These are phyloP conservation scores for Pluvianellus socialis DNA, from an alignment of 2,113 vertebrate genomes.

Conservation along the genomic window DNA sequence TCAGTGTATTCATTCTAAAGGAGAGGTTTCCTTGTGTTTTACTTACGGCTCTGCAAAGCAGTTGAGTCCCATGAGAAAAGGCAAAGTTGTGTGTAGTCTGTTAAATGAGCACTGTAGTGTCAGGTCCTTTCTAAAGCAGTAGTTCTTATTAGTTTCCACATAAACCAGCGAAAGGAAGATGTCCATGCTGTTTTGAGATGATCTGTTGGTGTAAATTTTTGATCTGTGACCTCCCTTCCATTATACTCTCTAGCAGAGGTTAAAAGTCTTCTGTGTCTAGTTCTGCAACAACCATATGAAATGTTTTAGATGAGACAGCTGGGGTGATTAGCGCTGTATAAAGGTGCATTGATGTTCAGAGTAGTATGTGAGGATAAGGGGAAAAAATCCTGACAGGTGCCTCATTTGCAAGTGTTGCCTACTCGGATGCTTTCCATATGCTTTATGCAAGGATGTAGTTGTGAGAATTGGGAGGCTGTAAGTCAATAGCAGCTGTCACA, in stretches of 20 bases:
- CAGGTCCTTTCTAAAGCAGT: not conserved
- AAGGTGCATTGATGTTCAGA: constrained; percentile 7
- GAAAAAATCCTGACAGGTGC: not conserved
- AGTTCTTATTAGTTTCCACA: not conserved
- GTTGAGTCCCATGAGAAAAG: not conserved
- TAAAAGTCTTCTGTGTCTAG: not conserved
- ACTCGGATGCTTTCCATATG: constrained; percentile 5
- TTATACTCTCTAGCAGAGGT: not conserved
- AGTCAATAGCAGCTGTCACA: constrained; percentile 22
- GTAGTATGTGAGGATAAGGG: not conserved
- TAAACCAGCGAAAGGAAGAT: not conserved
- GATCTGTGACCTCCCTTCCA: not conserved
- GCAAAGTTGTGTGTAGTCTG: not conserved
- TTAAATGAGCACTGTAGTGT: not conserved
- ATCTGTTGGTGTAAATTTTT: not conserved
- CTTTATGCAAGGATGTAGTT: not conserved
- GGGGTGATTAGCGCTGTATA: not conserved
- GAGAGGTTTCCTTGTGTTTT: not conserved
- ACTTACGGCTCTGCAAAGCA: not conserved
- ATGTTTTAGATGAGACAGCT: not conserved
- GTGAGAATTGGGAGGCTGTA: not conserved
- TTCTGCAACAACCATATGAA: not conserved
- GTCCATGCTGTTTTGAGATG: not conserved
- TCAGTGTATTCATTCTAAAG: not conserved
- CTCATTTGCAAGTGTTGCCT: constrained; percentile 40